Conservation (phyloP, 1,140 invertebrate genomes). For the Drosophila nigrodunni region DNA sequence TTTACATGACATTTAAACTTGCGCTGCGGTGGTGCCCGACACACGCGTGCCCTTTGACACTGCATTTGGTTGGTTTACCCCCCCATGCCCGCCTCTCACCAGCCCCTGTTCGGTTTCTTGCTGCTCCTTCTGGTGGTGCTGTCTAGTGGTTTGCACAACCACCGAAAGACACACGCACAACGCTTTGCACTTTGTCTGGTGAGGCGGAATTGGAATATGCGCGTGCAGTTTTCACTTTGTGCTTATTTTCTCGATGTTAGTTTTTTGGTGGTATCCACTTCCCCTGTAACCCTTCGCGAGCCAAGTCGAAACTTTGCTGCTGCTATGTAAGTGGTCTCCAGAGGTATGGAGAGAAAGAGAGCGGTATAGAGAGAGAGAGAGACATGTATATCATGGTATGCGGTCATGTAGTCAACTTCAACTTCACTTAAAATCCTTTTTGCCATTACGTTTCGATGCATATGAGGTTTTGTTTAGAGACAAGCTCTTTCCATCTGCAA, state of each 20-base stretch:
- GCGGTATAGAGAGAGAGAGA: neutral
- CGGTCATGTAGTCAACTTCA: conserved; percentile 81
- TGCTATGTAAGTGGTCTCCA: conserved; percentile 72
- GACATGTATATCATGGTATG: conserved; percentile 47
- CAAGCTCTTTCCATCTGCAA: conserved; percentile 17
- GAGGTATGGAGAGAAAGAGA: conserved; percentile 24
- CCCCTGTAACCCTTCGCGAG: neutral
- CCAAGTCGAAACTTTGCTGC: conserved; percentile 66
- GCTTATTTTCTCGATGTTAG: conserved; percentile 67
- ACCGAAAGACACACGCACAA: conserved; percentile 58
- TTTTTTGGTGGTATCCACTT: conserved; percentile 37
- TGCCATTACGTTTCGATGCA: conserved; percentile 82
- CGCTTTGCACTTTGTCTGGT: conserved; percentile 78
- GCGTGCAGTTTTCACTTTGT: conserved; percentile 76
- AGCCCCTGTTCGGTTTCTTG: neutral
- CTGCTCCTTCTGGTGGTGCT: conserved; percentile 19
- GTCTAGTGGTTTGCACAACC: conserved; percentile 45
- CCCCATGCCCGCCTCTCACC: neutral
- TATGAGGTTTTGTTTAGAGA: conserved; percentile 80
- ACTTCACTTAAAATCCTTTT: conserved; percentile 83
- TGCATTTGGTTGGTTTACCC: conserved; percentile 19
- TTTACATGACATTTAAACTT: conserved; percentile 83
- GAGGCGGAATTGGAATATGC: conserved; percentile 73
- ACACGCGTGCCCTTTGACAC: conserved; percentile 53
- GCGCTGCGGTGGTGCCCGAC: conserved; percentile 51